Base-by-base conservation (phyloP, 2,113 vertebrate genomes). In the Dinomys branickii region DNA sequence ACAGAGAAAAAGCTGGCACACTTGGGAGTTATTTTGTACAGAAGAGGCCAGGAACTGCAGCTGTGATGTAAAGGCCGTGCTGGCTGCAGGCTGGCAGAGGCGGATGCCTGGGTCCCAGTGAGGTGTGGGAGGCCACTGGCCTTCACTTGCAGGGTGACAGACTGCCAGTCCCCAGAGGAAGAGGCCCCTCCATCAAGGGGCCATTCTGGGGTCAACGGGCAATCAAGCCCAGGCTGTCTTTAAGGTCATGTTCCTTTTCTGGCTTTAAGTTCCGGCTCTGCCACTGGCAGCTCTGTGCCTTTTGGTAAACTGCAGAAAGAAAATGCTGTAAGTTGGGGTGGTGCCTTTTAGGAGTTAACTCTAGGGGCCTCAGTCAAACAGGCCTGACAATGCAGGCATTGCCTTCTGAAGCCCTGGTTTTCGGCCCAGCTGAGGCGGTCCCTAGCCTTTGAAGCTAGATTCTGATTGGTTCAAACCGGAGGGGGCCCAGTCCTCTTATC, bases 1-100 rank as follows among this genome's bases (percentile, higher is more conserved):
- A 81, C 94, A 84, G 96, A 90, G 65, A 88, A 41, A 91, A 94
- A 95, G 12, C 82, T 52, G 77, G 90, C 92, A 84, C 50, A 35
- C 50, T 67, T 85, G 6, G 85, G 82, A 95, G 71, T 92, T 69
- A 67, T 86, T 95, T 80, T 91, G 56, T 81, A 91, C n/a, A 69
- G 85, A 86, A 75, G 93, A 96, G 91, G 65, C 63, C 44, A 47
- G 11, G 85, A 92, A 61, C 65, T 11, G 65, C 44, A 67, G 82
- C 88, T 63, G 92, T 47, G 85, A 20, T 84, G 20, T 50, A 63
- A 81, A 13, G 35, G 71, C 71, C 33, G 1, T 52, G 56, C 85
- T 61, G 85, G 69, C 81, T 56, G 47, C 88, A 54, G 69, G 47
- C n/a, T 78, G 94, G 65, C 85, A 67, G 93, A 78, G 69, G 22